Evolutionary conservation across 2,797 vertebrate genomes (phyloP).

Genomic region (Coendou prehensilis): DNA sequence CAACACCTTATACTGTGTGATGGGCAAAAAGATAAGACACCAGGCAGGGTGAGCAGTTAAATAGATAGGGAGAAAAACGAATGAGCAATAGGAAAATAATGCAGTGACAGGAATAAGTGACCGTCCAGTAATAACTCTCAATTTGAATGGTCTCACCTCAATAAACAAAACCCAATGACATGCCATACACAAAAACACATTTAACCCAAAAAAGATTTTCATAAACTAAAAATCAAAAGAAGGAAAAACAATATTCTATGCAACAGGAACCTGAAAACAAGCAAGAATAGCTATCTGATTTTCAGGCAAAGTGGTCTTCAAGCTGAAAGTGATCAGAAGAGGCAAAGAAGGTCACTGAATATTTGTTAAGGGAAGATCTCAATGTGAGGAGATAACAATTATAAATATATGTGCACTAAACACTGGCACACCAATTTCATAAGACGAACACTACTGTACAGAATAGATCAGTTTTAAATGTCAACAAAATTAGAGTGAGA

Average conservation of each 20-base stretch:
- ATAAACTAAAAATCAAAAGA: not conserved
- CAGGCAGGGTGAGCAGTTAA: not conserved
- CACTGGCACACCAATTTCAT: not conserved
- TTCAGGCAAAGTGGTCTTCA: not conserved
- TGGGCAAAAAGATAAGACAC: conserved; percentile 51
- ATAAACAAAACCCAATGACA: not conserved
- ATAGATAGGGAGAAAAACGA: not conserved
- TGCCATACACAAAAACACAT: not conserved
- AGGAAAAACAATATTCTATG: not conserved
- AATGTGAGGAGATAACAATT: not conserved
- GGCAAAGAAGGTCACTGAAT: not conserved
- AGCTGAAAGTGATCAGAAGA: not conserved
- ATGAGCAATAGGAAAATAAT: not conserved
- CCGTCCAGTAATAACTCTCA: not conserved
- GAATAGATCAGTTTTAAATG: not conserved
- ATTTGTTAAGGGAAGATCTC: not conserved
- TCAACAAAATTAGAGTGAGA: not conserved
- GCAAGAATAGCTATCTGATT: not conserved
- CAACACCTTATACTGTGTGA: not conserved
- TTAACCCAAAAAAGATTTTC: not conserved
- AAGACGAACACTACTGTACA: not conserved
- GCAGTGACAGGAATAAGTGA: not conserved
- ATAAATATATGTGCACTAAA: not conserved
- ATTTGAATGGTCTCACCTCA: not conserved
- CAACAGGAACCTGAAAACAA: not conserved